These are phyloP conservation scores for Cygnus atratus DNA, from an alignment of 2,113 vertebrate species.

Conservation along the genomic window DNA sequence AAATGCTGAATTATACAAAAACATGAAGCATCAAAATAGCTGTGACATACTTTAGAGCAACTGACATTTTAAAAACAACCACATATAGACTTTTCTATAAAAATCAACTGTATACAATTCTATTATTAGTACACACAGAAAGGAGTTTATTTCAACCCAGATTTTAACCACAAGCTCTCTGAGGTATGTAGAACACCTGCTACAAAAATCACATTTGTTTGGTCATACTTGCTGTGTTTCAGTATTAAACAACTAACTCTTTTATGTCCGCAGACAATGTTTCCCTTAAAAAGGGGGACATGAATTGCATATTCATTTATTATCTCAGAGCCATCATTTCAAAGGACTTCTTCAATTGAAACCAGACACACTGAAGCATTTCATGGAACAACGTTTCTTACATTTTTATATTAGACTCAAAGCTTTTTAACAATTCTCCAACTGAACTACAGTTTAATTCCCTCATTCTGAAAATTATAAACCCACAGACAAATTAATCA, in stretches of 20 bases:
- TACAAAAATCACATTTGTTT: not conserved
- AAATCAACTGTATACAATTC: not conserved
- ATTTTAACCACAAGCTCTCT: not conserved
- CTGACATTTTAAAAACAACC: not conserved
- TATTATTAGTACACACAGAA: not conserved
- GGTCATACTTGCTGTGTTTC: not conserved
- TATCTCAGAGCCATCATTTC: constrained; percentile 11
- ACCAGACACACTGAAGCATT: constrained; percentile 27
- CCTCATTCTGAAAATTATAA: constrained; percentile 12
- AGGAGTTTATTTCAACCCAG: not conserved
- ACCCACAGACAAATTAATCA: constrained; percentile 3
- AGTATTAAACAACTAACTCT: not conserved
- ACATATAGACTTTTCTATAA: not conserved
- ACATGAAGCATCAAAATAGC: not conserved
- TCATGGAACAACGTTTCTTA: not conserved
- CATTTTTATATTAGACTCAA: not conserved
- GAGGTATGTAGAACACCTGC: not conserved
- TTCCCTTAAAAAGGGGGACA: not conserved
- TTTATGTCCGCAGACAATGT: not conserved
- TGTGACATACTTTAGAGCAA: not conserved
- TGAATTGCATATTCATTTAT: constrained; percentile 6
- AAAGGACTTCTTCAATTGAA: constrained; percentile 36
- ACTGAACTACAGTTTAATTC: not conserved
- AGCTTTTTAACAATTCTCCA: not conserved
- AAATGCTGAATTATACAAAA: not conserved